These are phyloP conservation scores for Rotaria magnacalcarata DNA, from an alignment of 2,888 invertebrate genomes.

Conservation along the genomic window DNA sequence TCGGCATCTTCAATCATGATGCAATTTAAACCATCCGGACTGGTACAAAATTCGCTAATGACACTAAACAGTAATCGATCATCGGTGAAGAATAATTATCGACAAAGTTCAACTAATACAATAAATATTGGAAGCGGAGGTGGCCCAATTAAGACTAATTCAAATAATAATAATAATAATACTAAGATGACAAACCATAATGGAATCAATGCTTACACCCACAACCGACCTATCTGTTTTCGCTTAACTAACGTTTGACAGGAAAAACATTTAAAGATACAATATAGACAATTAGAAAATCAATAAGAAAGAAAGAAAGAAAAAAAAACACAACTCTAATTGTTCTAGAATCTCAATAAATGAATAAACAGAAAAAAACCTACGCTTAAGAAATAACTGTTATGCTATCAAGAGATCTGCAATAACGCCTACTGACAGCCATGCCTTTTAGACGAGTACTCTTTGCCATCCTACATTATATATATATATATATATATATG, in stretches of 20 bases:
- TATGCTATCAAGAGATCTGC: not conserved
- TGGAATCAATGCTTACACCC: not conserved
- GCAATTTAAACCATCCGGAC: not conserved
- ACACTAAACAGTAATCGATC: not conserved
- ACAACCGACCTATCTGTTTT: not conserved
- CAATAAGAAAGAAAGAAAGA: too few relatives aligned
- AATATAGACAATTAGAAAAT: not conserved
- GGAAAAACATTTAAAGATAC: not conserved
- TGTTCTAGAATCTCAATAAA: not conserved
- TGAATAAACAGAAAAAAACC: not conserved
- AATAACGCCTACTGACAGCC: slow-evolving; percentile 6
- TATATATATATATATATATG: not conserved
- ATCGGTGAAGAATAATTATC: not conserved
- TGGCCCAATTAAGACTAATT: not conserved
- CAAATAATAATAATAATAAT: not conserved
- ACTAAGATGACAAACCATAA: not conserved
- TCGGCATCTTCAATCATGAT: not conserved
- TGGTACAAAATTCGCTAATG: not conserved
- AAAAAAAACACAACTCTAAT: not conserved
- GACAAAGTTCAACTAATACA: not conserved
- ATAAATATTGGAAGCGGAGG: not conserved
- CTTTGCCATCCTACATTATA: not conserved
- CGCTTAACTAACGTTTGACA: slow-evolving; percentile 11
- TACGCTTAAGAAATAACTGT: not conserved
- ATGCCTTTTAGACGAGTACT: not conserved